Percentiles rank a stretch among this genome's conserved stretches.
phyloP scores from a whole-genome alignment of 2,113 vertebrate genomes.

The Hassar affinis region DNA sequence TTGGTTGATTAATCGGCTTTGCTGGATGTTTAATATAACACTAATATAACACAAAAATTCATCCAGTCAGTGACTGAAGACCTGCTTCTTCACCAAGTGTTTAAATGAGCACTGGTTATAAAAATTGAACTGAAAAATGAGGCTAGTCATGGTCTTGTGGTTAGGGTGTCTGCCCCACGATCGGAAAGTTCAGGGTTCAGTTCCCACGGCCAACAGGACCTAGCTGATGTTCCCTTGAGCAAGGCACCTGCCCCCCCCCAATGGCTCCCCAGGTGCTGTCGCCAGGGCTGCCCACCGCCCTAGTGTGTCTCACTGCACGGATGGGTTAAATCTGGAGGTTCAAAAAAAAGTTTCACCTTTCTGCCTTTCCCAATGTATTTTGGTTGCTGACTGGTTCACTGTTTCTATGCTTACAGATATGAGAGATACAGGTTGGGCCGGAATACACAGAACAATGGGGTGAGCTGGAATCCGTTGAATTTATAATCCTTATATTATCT shows the following conservation, averaged over 20 bases:
- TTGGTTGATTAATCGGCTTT: background rate
- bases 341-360: no score
- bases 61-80: background rate
- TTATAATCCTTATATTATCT: background rate
- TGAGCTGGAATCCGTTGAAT: constrained; percentile 68
- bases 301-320: no score
- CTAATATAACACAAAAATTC: background rate
- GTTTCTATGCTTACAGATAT: constrained; percentile 75
- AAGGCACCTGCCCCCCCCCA: no score
- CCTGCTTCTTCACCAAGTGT: background rate
- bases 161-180: no score
- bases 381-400: background rate
- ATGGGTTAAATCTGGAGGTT: no score
- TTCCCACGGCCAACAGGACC: no score
- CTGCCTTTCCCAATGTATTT: no score
- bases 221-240: no score
- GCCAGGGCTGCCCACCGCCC: no score
- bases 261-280: no score
- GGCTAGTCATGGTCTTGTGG: background rate
- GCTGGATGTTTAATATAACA: background rate
- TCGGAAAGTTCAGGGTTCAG: no score
- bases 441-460: constrained; percentile 85
- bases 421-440: constrained; percentile 88
- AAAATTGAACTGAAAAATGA: background rate
- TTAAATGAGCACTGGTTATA: background rate